Base-by-base conservation (phyloP, 2,113 vertebrate genomes). In the Trochalopteron elliotii region DNA sequence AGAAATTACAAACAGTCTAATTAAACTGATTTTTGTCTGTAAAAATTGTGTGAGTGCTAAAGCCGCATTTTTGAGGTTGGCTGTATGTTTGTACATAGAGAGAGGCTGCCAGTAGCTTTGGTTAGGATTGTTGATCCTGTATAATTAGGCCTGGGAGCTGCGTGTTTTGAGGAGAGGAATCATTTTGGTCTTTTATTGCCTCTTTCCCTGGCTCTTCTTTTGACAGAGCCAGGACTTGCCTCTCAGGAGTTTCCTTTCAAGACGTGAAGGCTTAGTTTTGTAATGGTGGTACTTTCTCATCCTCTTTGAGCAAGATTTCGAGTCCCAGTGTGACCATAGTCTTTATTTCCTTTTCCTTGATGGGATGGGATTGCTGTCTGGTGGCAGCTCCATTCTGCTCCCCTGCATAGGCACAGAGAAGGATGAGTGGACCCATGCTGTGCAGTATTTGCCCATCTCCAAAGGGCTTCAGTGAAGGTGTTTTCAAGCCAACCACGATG, bases 31-130 rank as follows among this genome's bases (percentile, higher is more conserved):
- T 90, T 92, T 87, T 79, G 63, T 63, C 81, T 76, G 37, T 92
- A 40, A 86, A 94, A 88, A 74, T 56, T 63, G 14, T 42, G 21
- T 52, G 60, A 93, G 56, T 35, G 39, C 60, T 92, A 33, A 93
- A 92, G 60, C 50, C 31, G 21, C 27, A 16, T 92, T 81, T 93
- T 92, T 92, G 95, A 93, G 79, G 90, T 83, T 88, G 87, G 33
- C 52, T 94, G 14, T 57, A 39, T 4, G 8, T 64, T 95, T 63
- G 12, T 37, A 78, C 18, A 4, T 12, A 37, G 27, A 37, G 11
- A 83, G 7, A 83, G 14, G 27, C 35, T 94, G 80, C 70, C 47
- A 78, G 76, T 56, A 67, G 80, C 89, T 93, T 92, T 63, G 92
- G 88, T 92, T 93, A 72, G 59, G 37, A 19, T 72, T 90, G 86